Base-by-base conservation (phyloP, 1,140 invertebrate genomes). In the Ips typographus region DNA sequence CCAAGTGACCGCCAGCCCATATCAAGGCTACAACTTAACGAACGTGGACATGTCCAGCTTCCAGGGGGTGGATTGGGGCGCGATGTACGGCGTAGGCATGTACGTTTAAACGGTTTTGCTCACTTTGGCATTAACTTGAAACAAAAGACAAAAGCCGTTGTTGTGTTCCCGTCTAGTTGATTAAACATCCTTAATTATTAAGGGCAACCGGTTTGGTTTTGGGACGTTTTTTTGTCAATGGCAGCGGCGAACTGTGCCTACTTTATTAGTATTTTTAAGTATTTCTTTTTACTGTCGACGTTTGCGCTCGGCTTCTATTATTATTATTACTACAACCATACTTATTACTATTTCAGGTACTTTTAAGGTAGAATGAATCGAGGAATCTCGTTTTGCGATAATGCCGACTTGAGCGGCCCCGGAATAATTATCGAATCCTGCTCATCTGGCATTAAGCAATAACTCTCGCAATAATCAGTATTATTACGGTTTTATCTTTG, bases 31-130 rank as follows among this genome's bases (percentile, higher is more conserved):
- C 82, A 89, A 91, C 73, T 85, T 94, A 58, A 90, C 92, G 77
- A 93, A 93, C 79, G 91, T 94, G 58, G 92, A 94, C 81, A 94
- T 94, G 92, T 91, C 91, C 52, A 92, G 91, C 77, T 94, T 94
- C 85, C 92, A 94, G 80, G 91, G 91, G 52, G 90, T 94, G 71
- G 93, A 94, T 82, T 94, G 93, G 93, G 87, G 89, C 73, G 90
- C 90, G 75, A 92, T 94, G 90, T 94, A 94, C 80, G 91, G 92
- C 73, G 91, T 94, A 85, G 91, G 91, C 77, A 94, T 94, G 92
- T 94, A 94, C 83, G 91, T 93, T 78, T 93, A 42, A 68, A 60
- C 59, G 41, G 1, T 65, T 57, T 74, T 73, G 71, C 71, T 72
- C 71, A 68, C 40, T 49, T 37, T 49, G 5, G 37, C 8, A 22